Evolutionary conservation across 2,113 vertebrate species (phyloP).

Genomic region (Tympanuchus pallidicinctus): DNA sequence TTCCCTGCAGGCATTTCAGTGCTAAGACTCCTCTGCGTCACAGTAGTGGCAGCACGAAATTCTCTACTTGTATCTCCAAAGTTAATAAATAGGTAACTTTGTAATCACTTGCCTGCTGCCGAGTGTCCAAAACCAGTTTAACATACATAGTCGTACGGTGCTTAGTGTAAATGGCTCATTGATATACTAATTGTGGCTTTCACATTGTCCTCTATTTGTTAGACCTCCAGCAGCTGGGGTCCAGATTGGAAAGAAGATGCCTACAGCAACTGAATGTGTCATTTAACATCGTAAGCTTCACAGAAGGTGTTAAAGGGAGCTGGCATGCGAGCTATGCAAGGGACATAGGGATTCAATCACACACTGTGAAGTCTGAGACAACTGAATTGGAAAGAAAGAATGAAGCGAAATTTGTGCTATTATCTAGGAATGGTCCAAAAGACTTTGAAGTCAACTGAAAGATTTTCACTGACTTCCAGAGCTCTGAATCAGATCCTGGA

Average conservation of each 20-base stretch:
- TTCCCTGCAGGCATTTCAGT: neutral
- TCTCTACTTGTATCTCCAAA: neutral
- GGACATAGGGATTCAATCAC: constrained; percentile 59
- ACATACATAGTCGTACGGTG: neutral
- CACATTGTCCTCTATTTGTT: neutral
- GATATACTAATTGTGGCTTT: neutral
- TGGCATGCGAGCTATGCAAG: constrained; percentile 33
- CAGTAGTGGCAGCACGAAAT: neutral
- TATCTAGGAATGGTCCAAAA: constrained; percentile 16
- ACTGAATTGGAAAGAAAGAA: neutral
- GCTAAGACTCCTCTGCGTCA: neutral
- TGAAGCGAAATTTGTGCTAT: constrained; percentile 31
- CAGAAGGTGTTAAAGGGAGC: constrained; percentile 60
- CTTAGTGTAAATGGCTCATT: neutral
- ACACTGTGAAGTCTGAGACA: neutral
- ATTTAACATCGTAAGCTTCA: constrained; percentile 6
- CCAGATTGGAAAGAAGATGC: constrained; percentile 58
- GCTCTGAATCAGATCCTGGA: constrained; percentile 24
- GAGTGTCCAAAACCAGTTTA: neutral
- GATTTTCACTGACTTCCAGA: constrained; percentile 31
- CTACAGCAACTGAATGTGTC: constrained; percentile 23
- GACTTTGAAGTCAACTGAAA: constrained; percentile 54
- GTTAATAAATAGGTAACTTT: neutral
- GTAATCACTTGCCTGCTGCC: neutral
- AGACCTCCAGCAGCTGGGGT: constrained; percentile 48